Conservation (phyloP, 2,888 invertebrate genomes). For the Parascotia fuliginaria region DNA sequence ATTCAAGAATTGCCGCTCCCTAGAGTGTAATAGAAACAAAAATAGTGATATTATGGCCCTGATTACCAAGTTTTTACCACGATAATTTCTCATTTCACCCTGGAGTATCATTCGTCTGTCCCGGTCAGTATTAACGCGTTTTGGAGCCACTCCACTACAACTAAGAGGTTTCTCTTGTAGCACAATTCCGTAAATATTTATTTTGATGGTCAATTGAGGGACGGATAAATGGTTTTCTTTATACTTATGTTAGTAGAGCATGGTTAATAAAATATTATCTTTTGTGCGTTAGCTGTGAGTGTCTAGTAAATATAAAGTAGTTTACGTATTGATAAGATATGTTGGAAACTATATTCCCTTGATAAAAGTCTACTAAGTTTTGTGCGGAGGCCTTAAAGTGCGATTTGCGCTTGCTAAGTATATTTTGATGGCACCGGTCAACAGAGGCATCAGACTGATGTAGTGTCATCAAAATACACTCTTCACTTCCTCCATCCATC, state of each 20-base stretch:
- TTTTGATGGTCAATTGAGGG: background rate
- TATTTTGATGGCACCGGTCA: too few relatives aligned
- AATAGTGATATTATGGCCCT: constrained; percentile 29
- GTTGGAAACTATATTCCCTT: too few relatives aligned
- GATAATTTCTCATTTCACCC: constrained; percentile 35
- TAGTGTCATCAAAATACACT: too few relatives aligned
- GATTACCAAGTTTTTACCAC: constrained; percentile 38
- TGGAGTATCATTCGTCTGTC: constrained; percentile 29
- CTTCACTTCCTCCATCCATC: too few relatives aligned
- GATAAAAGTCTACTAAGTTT: too few relatives aligned
- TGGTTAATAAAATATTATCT: background rate
- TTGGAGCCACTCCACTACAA: constrained; percentile 13
- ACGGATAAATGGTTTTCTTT: background rate
- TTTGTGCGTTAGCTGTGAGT: background rate
- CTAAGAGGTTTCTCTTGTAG: constrained; percentile 12
- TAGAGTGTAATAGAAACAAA: constrained; percentile 27
- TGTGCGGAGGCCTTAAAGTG: too few relatives aligned
- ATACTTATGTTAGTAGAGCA: background rate
- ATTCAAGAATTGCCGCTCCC: constrained; percentile 28
- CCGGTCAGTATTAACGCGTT: constrained; percentile 12
- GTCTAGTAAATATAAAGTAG: too few relatives aligned
- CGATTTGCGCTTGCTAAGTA: too few relatives aligned
- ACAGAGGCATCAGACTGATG: too few relatives aligned
- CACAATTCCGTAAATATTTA: constrained; percentile 12
- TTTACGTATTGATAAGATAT: too few relatives aligned